phyloP scores from a whole-genome alignment of 2,888 invertebrate genomes.

The Callyntrura guangdongensis region DNA sequence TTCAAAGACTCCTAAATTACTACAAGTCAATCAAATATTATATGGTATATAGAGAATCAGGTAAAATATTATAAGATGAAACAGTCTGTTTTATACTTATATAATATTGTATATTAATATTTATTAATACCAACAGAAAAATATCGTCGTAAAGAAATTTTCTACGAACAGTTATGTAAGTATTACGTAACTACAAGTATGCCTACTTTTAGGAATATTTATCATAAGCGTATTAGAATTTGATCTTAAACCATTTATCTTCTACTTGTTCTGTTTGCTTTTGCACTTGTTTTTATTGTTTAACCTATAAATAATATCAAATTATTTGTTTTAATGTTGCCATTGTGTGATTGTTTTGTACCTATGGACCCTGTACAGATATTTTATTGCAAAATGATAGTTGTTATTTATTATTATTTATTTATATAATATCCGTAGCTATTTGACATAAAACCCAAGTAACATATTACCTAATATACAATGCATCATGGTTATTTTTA shows the following conservation, averaged over 20 bases:
- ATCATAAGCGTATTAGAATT: not conserved
- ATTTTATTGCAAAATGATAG: slow-evolving; percentile 4
- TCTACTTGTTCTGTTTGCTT: not conserved
- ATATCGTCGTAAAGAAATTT: not conserved
- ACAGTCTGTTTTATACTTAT: slow-evolving; percentile 33
- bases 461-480: not conserved
- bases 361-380: slow-evolving; percentile 26
- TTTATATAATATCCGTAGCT: not conserved
- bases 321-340: not conserved
- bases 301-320: not conserved
- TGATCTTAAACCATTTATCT: not conserved
- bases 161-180: slow-evolving; percentile 20
- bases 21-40: not conserved
- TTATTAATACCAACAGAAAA: not conserved
- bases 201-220: not conserved
- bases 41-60: not conserved
- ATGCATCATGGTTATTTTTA: slow-evolving; percentile 11
- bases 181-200: not conserved
- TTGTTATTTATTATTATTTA: slow-evolving; percentile 41
- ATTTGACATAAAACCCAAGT: not conserved
- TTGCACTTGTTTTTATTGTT: not conserved
- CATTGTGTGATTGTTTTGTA: slow-evolving; percentile 51
- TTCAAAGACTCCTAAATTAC: not conserved
- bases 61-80: not conserved
- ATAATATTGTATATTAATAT: not conserved